Evolutionary conservation across 2,113 vertebrate species (phyloP).

Genomic region (Zosterops hypoxanthus): DNA sequence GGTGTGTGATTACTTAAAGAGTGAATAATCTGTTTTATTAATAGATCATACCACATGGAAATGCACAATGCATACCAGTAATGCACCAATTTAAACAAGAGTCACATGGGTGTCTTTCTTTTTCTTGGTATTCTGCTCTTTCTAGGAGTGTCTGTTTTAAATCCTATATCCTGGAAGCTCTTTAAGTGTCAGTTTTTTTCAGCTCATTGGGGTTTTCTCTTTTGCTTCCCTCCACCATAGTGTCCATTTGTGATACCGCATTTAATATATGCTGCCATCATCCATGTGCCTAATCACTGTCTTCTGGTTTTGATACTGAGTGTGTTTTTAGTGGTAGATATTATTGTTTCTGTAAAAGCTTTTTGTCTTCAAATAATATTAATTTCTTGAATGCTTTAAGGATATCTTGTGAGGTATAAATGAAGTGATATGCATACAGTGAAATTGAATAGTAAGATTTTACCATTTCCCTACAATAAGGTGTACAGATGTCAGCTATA

Average conservation of each 20-base stretch:
- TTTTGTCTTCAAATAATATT: neutral
- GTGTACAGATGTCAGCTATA: neutral
- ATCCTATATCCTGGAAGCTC: neutral
- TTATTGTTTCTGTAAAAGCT: neutral
- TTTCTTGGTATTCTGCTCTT: neutral
- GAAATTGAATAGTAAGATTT: neutral
- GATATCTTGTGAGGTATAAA: neutral
- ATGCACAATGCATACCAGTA: neutral
- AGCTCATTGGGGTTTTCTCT: neutral
- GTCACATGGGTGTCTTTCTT: neutral
- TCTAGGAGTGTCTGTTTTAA: neutral
- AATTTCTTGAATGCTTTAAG: neutral
- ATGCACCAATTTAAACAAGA: neutral
- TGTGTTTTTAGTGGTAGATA: neutral
- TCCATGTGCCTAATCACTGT: neutral
- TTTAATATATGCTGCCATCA: neutral
- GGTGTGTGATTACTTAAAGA: neutral
- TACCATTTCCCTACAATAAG: rapidly evolving
- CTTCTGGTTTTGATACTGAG: neutral
- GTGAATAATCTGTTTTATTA: constrained; percentile 37
- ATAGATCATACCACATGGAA: neutral
- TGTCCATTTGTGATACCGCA: rapidly evolving
- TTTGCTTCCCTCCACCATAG: neutral
- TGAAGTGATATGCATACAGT: neutral
- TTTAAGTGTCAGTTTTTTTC: neutral